Conservation (phyloP, 2,888 invertebrate genomes). For the Drepanosiphum platanoidis region DNA sequence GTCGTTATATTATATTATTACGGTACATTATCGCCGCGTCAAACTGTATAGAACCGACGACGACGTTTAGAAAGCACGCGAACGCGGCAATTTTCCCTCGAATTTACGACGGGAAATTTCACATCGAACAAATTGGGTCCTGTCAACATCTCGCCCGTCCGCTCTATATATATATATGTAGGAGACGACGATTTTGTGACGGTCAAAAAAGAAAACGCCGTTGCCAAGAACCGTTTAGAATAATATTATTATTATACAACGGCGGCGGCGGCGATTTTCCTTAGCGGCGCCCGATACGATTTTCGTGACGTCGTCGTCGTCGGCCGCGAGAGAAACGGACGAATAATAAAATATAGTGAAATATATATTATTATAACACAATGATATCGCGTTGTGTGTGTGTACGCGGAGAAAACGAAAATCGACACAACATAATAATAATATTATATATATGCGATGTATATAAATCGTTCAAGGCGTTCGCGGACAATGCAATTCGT, state of each 20-base stretch:
- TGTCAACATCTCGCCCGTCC: not conserved
- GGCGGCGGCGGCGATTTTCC: not conserved
- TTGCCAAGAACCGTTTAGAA: slow-evolving; percentile 37
- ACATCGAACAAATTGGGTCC: slow-evolving; percentile 17
- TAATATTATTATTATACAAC: not conserved
- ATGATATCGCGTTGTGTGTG: not conserved
- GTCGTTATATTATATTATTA: not conserved
- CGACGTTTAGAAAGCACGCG: not conserved
- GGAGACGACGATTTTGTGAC: not conserved
- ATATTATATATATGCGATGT: not conserved
- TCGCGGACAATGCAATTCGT: slow-evolving; percentile 56
- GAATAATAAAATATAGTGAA: no score
- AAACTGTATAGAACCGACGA: not conserved
- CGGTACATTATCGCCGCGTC: not conserved
- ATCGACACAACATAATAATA: slow-evolving; percentile 32
- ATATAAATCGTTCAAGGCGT: slow-evolving; percentile 42
- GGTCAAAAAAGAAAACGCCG: not conserved
- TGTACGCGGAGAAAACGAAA: slow-evolving; percentile 31
- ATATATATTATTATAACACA: no score
- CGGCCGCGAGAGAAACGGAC: not conserved
- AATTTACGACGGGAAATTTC: not conserved
- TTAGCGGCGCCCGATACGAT: not conserved
- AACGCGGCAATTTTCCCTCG: not conserved
- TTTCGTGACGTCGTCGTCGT: not conserved
- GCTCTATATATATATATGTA: no score